Evolutionary conservation across 1,140 invertebrate genomes (phyloP), one percentile per base, ranked within the genome.

Genomic region (Portunus trituberculatus): DNA sequence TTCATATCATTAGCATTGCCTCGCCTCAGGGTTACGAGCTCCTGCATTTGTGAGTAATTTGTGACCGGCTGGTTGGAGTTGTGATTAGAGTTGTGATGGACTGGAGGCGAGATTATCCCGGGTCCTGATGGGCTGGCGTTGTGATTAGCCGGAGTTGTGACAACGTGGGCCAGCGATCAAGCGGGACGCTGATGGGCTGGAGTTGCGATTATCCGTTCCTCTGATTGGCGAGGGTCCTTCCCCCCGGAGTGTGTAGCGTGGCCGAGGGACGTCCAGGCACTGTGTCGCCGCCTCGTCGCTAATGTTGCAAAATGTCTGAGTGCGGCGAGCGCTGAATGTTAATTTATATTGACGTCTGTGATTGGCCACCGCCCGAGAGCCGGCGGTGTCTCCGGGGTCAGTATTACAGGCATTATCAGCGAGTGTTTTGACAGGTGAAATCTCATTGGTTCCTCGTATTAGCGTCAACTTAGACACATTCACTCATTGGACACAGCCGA

Each of bases 401-500:
- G 20, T 59, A 59, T 59, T 59, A 59, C 52, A 59, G 67, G 67
- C 67, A 25, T 76, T 76, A 76, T 76, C 67, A 76, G 67, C 25
- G 67, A 76, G 67, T 76, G 67, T 76, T 76, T 76, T 76, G 67
- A 76, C 67, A 76, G 25, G 67, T n/a, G 20, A 76, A 76, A 76
- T 76, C 67, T 76, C 67, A 76, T 76, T 76, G 67, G 67, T 76
- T 76, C 67, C 67, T 76, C 67, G 67, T n/a, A 76, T 76, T 76
- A 76, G 67, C 67, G 67, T 76, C 67, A 76, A 76, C 67, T 76
- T n/a, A n/a, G 67, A 76, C 67, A 76, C 67, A 76, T 76, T 76
- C 67, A 76, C n/a, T 76, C 67, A 76, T 76, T 76, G 67, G 67
- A 76, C 67, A 76, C 67, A 76, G 67, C n/a, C 88, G 45, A 90